phyloP scores from a whole-genome alignment of 2,888 invertebrate species.

The Smittia aterrima region DNA sequence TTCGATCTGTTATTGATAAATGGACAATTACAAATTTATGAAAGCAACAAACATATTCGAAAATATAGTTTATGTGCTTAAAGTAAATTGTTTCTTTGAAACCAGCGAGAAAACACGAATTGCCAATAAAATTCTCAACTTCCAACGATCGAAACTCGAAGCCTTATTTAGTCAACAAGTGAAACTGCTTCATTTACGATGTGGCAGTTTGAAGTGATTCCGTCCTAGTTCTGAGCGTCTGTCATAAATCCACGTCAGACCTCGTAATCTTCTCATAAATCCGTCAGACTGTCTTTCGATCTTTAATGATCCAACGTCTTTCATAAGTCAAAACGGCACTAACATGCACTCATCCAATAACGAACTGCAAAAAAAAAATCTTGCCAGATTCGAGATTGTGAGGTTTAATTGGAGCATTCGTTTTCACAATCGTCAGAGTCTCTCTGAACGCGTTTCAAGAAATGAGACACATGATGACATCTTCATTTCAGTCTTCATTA shows the following conservation, averaged over 20 bases:
- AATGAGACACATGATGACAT: slow-evolving; percentile 34
- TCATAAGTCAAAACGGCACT: neutral
- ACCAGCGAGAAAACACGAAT: neutral
- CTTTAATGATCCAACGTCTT: slow-evolving; percentile 31
- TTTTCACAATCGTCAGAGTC: neutral
- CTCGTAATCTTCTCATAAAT: neutral
- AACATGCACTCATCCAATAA: neutral
- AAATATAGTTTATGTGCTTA: neutral
- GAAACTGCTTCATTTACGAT: no score
- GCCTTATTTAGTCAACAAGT: no score
- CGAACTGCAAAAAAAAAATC: neutral
- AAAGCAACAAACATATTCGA: neutral
- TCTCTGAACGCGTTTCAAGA: slow-evolving; percentile 9
- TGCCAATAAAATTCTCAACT: neutral
- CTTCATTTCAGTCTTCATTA: slow-evolving; percentile 32
- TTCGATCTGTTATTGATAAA: slow-evolving; percentile 25
- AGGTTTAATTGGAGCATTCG: slow-evolving; percentile 7
- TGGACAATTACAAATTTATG: slow-evolving; percentile 22
- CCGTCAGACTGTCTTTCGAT: slow-evolving; percentile 27
- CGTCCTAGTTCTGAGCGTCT: no score
- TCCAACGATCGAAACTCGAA: no score
- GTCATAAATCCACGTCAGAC: neutral
- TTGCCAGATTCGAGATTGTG: neutral
- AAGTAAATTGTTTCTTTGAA: neutral
- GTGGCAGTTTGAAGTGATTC: no score